These are phyloP conservation scores for Prionace glauca DNA, from an alignment of 2,797 vertebrate genomes.

Conservation along the genomic window DNA sequence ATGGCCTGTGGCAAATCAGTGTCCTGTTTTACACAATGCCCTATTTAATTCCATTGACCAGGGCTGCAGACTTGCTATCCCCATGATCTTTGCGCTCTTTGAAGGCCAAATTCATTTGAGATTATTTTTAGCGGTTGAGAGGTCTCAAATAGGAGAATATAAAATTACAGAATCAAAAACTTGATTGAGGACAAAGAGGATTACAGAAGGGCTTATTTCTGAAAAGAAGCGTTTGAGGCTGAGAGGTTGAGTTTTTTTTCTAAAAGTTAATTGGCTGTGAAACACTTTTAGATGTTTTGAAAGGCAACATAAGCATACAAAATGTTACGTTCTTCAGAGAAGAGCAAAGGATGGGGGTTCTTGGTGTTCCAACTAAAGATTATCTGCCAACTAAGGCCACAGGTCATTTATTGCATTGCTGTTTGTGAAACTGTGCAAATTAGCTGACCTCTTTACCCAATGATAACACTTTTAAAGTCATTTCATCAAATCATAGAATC, in stretches of 20 bases:
- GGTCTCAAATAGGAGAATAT: not conserved
- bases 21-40: not conserved
- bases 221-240: no score
- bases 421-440: not conserved
- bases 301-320: no score
- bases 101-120: not conserved
- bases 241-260: no score
- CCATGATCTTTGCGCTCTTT: not conserved
- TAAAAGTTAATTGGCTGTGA: no score
- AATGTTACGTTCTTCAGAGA: no score
- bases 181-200: not conserved
- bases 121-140: no score
- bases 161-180: not conserved
- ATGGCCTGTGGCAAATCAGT: no score
- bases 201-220: no score
- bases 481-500: no score
- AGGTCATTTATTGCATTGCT: not conserved
- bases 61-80: not conserved
- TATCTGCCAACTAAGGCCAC: not conserved
- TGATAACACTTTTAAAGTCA: not conserved
- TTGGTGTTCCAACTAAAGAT: not conserved
- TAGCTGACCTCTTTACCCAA: not conserved
- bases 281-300: no score
- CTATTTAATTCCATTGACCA: not conserved
- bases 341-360: no score